Evolutionary conservation across 2,888 invertebrate species (phyloP), one percentile per base, ranked within the genome.

Genomic region (Cartodere bifasciata): DNA sequence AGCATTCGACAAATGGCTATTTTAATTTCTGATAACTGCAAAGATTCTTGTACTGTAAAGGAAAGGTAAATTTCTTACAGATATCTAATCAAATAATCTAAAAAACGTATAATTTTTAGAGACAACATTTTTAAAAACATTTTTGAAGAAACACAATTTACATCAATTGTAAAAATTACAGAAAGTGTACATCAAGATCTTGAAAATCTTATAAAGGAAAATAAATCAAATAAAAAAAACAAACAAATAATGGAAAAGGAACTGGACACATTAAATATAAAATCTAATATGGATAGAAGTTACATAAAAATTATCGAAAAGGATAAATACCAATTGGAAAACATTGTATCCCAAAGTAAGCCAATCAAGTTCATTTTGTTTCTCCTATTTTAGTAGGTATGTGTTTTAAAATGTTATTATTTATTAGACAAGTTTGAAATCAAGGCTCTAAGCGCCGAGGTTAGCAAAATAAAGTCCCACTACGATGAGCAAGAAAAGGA

Each of bases 141-240:
- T 12, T 34, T 21, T 13, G 10, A 25, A 12, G 16, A 15, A 9
- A 34, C 34, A 7, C 28, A 34, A 26, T 25, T 34, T 7, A 4
- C 16, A 29, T 23, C 15, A 29, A 23, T n/a, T 29, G 14, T 17
- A 12, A 13, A 6, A 23, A 14, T 9, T 29, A 5, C 10, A 16
- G 11, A 15, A 12, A 6, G 2, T 12, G 7, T 13, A 13, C 13
- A 26, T 13, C 12, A 32, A 2, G 10, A 16, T 9, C 28, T 15
- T 16, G 13, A 32, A 16, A 13, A 16, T 10, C 21, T 10, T 23
- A 23, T 27, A 22, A 4, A 5, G 3, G 10, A 15, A 23, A 13
- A 12, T 3, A 16, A 32, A 2, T 7, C 12, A 3, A 20, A 32
- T 12, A 4, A 23, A n/a, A n/a, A n/a, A n/a, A n/a, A 3, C 9